Evolutionary conservation across 2,888 invertebrate genomes (phyloP).

Genomic region (Acanthococcus lagerstroemiae): DNA sequence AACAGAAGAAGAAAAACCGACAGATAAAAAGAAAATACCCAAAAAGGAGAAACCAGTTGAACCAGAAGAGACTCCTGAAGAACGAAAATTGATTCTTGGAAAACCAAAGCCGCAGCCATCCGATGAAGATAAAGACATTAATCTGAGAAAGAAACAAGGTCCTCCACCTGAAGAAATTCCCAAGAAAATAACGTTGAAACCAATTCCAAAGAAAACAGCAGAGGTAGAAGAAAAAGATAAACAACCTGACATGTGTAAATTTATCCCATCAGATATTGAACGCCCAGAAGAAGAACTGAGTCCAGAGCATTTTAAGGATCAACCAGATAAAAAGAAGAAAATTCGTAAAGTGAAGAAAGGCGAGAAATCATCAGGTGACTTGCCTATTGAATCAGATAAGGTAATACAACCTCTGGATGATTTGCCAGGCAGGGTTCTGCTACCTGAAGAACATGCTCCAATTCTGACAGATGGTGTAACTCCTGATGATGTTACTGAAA

Average conservation of each 20-base stretch:
- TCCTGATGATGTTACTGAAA: neutral
- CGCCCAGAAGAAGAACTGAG: slow-evolving; percentile 36
- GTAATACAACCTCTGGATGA: neutral
- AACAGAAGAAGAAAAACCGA: slow-evolving; percentile 35
- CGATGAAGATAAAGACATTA: slow-evolving; percentile 40
- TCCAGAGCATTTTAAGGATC: slow-evolving; percentile 33
- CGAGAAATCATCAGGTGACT: too few relatives aligned
- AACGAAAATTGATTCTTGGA: slow-evolving; percentile 31
- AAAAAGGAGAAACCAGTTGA: slow-evolving; percentile 37
- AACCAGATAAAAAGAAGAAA: slow-evolving; percentile 1
- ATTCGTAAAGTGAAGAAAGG: neutral
- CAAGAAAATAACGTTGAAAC: slow-evolving; percentile 41
- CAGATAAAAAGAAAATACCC: slow-evolving; percentile 35
- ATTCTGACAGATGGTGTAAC: neutral
- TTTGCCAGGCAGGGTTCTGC: neutral
- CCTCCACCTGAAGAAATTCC: slow-evolving; percentile 41
- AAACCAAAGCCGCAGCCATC: slow-evolving; percentile 37
- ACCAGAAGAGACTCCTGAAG: slow-evolving; percentile 36
- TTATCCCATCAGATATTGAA: slow-evolving; percentile 39
- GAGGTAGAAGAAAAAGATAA: slow-evolving; percentile 40
- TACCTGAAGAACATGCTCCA: neutral
- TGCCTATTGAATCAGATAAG: neutral
- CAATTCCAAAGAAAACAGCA: slow-evolving; percentile 40
- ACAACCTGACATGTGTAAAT: slow-evolving; percentile 38
- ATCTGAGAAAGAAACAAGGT: slow-evolving; percentile 42